A percentile compares a stretch with the other conserved stretches of the same genome.
Evolutionary conservation across 2,797 vertebrate species (phyloP).

Genomic region (Neosilurus hyrtlii): DNA sequence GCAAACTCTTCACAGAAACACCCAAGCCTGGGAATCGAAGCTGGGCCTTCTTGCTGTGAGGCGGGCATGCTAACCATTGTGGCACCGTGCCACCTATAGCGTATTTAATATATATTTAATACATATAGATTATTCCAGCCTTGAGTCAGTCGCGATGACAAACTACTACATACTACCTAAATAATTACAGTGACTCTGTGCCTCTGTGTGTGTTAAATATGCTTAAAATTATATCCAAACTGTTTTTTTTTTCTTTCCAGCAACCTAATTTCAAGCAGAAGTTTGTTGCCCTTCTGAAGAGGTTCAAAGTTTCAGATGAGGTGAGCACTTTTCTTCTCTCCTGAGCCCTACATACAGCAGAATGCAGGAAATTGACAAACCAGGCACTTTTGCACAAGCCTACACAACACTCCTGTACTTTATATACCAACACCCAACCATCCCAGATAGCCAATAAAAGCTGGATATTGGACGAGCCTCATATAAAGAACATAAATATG

Average conservation of each 20-base stretch:
- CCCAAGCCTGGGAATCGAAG: no score
- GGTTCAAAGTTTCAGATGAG: constrained; percentile 83
- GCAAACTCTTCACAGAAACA: no score
- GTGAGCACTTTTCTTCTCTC: constrained; percentile 59
- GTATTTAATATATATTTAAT: no score
- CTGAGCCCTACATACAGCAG: not conserved
- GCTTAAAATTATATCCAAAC: constrained; percentile 22
- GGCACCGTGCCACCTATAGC: no score
- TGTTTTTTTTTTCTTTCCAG: constrained; percentile 58
- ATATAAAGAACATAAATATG: not conserved
- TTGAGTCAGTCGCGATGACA: no score
- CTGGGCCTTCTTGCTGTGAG: no score
- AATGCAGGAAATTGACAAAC: constrained; percentile 3
- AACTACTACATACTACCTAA: no score
- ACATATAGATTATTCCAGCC: no score
- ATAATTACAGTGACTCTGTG: no score
- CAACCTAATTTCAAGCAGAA: constrained; percentile 85
- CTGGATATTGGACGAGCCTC: not conserved
- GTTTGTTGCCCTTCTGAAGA: constrained; percentile 81
- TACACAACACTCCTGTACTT: not conserved
- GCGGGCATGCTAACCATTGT: no score
- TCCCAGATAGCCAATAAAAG: not conserved
- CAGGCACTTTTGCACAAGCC: not conserved
- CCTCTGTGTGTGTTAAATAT: not conserved
- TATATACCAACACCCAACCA: not conserved